Percentiles rank a stretch among this genome's conserved stretches.
Conservation (phyloP, 2,888 invertebrate species). For the Tethea ocularis region DNA sequence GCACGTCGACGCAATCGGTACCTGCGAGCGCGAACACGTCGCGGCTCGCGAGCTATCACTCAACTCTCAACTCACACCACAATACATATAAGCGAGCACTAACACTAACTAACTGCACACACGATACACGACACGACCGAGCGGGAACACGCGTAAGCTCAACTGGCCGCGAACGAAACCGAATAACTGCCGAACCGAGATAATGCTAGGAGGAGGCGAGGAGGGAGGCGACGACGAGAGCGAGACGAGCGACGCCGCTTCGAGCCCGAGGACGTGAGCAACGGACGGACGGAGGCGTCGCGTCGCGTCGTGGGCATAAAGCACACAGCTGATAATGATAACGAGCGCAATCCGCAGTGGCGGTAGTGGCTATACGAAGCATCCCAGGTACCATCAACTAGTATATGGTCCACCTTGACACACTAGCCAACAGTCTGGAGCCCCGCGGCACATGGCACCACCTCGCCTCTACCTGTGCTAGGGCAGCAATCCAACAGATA, state of each 20-base stretch:
- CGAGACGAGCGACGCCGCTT: conserved; percentile 10
- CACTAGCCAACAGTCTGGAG: too few relatives aligned
- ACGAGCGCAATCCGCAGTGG: too few relatives aligned
- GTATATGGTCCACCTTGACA: too few relatives aligned
- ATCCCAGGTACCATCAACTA: too few relatives aligned
- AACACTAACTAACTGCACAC: too few relatives aligned
- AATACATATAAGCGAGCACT: neutral
- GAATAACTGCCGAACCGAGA: conserved; percentile 6
- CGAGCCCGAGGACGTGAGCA: conserved; percentile 4
- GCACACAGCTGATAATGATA: neutral
- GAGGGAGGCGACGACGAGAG: conserved; percentile 7
- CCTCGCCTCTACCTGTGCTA: too few relatives aligned
- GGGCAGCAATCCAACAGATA: too few relatives aligned
- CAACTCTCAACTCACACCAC: conserved; percentile 2
- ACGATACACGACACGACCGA: neutral
- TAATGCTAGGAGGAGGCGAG: neutral
- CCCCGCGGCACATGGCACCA: too few relatives aligned
- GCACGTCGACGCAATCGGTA: conserved; percentile 11
- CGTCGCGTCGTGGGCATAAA: conserved; percentile 19
- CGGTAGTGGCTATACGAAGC: too few relatives aligned
- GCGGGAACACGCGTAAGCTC: neutral
- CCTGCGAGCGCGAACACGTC: conserved; percentile 15
- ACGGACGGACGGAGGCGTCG: too few relatives aligned
- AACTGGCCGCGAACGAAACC: neutral
- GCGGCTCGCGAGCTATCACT: conserved; percentile 4